phyloP scores from a whole-genome alignment of 2,797 vertebrate genomes.

The Aldrovandia affinis region DNA sequence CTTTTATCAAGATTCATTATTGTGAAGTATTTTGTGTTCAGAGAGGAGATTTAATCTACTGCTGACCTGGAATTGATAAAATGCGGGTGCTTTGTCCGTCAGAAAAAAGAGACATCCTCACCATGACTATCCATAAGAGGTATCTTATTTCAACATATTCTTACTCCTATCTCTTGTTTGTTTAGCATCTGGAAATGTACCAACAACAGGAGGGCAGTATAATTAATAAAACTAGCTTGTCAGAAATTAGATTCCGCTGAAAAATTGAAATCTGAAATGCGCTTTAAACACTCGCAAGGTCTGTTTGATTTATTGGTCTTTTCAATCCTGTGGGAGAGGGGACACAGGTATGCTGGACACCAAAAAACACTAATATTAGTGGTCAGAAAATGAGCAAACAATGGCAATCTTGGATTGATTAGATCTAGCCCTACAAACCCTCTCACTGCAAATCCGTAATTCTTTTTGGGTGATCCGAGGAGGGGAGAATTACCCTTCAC shows the following conservation, averaged over 20 bases:
- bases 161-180: neutral
- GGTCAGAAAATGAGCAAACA: neutral
- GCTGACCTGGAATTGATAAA: constrained; percentile 50
- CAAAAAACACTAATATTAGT: neutral
- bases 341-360: neutral
- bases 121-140: constrained; percentile 12
- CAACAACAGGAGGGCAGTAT: neutral
- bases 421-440: neutral
- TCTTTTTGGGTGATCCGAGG: neutral
- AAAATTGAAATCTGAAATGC: neutral
- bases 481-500: neutral
- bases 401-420: neutral
- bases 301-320: neutral
- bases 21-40: constrained; percentile 41
- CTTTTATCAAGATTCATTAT: constrained; percentile 28
- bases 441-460: neutral
- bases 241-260: too few species aligned
- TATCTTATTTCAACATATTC: constrained; percentile 2
- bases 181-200: neutral
- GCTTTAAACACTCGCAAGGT: neutral
- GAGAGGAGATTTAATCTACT: constrained; percentile 55
- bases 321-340: neutral
- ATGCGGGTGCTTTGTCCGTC: constrained; percentile 56
- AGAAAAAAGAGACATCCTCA: constrained; percentile 31
- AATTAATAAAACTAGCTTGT: too few species aligned